Conservation (phyloP, 2,888 invertebrate genomes). For the Corbicula japonica region DNA sequence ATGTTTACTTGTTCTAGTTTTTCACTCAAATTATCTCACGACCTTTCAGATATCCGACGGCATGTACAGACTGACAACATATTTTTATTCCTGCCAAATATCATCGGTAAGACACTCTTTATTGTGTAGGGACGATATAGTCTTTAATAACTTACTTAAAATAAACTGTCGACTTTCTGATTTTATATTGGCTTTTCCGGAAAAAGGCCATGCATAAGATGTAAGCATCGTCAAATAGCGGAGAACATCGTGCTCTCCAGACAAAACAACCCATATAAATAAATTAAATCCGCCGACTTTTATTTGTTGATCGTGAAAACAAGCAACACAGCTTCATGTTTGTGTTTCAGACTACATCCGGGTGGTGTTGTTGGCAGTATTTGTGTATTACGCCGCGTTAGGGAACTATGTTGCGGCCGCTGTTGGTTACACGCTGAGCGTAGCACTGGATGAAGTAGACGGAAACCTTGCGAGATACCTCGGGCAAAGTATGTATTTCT, state of each 20-base stretch:
- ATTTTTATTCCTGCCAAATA: slow-evolving; percentile 43
- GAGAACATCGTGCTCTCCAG: no score
- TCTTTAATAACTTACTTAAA: neutral
- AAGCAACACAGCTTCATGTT: neutral
- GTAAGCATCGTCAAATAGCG: neutral
- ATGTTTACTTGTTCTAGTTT: no score
- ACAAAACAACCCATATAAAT: no score
- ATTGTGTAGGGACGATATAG: neutral
- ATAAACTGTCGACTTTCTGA: no score
- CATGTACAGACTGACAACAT: slow-evolving; percentile 36
- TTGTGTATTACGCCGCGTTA: slow-evolving; percentile 6
- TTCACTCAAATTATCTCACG: no score
- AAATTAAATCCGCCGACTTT: no score
- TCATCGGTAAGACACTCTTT: slow-evolving; percentile 42
- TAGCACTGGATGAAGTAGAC: slow-evolving; percentile 50
- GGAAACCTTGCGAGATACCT: slow-evolving; percentile 43
- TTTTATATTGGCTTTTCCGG: no score
- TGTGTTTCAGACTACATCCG: slow-evolving; percentile 47
- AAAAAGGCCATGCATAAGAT: no score
- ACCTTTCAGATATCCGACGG: neutral
- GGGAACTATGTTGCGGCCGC: slow-evolving; percentile 12
- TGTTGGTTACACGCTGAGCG: slow-evolving; percentile 33
- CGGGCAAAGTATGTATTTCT: slow-evolving; percentile 44
- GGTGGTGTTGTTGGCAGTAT: slow-evolving; percentile 8
- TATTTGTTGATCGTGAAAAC: no score